Base-by-base conservation (phyloP, 2,888 invertebrate genomes). In the Lycia hirtaria region DNA sequence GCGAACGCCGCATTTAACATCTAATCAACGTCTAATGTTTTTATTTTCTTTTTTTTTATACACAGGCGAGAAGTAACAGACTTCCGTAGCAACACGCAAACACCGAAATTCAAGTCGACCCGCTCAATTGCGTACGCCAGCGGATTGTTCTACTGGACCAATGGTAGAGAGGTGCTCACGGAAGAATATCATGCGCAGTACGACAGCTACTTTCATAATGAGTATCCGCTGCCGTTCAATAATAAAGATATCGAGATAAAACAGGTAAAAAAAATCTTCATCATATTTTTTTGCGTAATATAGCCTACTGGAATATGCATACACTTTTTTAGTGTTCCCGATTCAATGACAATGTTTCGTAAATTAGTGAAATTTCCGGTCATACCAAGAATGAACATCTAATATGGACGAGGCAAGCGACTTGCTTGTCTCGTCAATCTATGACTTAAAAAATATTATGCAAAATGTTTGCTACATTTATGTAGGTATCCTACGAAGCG, bases 61-160 rank as follows among this genome's bases (percentile, higher is more conserved):
- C 15, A 77, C 74, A 95, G 94, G 12, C 94, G 95, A 55, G 96
- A 96, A 81, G 92, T 94, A 12, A 90, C 93, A 4, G 94, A 97
- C 77, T 94, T 97, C 48, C 93, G 96, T 45, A 94, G 90, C 14
- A 96, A 96, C 73, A 96, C 96, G 0, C 95, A 95, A 74, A 94
- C 94, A 19, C 95, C 96, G 0, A 94, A 94, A 87, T 95, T 97
- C 73, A 90, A 93, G 53, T 94, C 95, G 48, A 96, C 97, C 0
- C 92, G 94, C 6, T 97, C 97, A 4, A 89, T 97, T 58, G 95
- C 96, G 0, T 94, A 94, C 75, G 95, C 95, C 3, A 95, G 95
- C 73, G 95, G 95, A 5, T 92, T 96, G 9, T 97, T 97, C 77
- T 97, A 96, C 77, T 98, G 97, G 97, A 97, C 97, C 0, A 96